Percentiles rank a stretch among this genome's conserved stretches.
phyloP scores from a whole-genome alignment of 2,797 vertebrate genomes.

The Myiothlypis chrysogaster region DNA sequence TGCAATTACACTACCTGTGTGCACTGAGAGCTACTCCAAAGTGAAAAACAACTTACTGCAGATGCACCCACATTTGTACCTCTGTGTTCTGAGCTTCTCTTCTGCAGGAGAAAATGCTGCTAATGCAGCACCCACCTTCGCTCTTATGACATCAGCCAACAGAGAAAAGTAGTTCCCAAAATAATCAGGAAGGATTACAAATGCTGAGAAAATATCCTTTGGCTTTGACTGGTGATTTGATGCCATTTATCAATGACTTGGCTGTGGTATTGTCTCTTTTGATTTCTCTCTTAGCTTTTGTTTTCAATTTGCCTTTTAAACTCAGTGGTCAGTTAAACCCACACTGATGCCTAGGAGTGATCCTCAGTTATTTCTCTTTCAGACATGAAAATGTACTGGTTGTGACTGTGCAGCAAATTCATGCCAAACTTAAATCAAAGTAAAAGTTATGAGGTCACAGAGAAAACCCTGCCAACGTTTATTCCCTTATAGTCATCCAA shows the following conservation, averaged over 20 bases:
- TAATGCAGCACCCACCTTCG: background rate
- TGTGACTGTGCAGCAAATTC: background rate
- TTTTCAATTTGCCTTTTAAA: background rate
- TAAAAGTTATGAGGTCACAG: background rate
- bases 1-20: background rate
- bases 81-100: background rate
- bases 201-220: background rate
- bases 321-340: background rate
- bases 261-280: background rate
- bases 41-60: accelerated
- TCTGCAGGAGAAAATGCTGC: background rate
- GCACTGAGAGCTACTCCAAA: background rate
- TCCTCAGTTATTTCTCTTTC: background rate
- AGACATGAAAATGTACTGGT: background rate
- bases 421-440: background rate
- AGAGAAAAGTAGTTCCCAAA: background rate
- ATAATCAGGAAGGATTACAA: background rate
- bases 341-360: background rate
- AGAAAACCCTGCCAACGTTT: background rate
- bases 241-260: background rate
- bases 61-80: background rate
- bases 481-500: background rate
- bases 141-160: background rate
- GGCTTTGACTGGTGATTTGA: background rate
- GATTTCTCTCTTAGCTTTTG: background rate